Conservation (phyloP, 2,888 invertebrate genomes). For the Nesidiocoris tenuis region DNA sequence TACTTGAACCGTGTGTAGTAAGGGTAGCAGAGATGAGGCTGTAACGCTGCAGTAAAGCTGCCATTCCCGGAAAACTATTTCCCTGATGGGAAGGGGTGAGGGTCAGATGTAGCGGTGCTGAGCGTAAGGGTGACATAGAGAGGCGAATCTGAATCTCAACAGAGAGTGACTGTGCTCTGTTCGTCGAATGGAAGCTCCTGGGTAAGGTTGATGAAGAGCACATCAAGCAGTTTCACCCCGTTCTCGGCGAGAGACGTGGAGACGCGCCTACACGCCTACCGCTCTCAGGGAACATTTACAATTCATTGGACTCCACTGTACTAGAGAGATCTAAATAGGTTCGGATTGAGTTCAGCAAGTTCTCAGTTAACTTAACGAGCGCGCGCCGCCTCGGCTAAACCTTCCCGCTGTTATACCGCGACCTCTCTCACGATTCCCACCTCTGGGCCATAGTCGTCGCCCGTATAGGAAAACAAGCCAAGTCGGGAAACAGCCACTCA, state of each 20-base stretch:
- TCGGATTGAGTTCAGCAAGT: background rate
- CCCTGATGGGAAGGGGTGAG: background rate
- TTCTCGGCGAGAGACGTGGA: background rate
- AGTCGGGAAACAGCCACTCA: too few relatives aligned
- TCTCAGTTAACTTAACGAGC: background rate
- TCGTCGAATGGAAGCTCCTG: background rate
- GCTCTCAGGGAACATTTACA: background rate
- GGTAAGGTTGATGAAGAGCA: background rate
- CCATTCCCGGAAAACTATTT: background rate
- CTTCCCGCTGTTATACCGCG: too few relatives aligned
- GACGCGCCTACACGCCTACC: background rate
- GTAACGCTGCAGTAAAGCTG: background rate
- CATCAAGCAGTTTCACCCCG: background rate
- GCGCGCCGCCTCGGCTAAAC: too few relatives aligned
- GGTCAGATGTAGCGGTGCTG: background rate
- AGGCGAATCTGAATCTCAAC: background rate
- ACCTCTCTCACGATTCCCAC: too few relatives aligned
- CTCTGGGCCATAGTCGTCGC: too few relatives aligned
- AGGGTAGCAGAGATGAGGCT: background rate
- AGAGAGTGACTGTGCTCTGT: background rate
- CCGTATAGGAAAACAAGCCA: too few relatives aligned
- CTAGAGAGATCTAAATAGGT: background rate
- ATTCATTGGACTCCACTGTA: background rate
- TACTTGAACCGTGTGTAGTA: background rate
- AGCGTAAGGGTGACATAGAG: background rate